These are phyloP conservation scores for Apodemia duryi DNA, from an alignment of 2,888 invertebrate species.

Conservation along the genomic window DNA sequence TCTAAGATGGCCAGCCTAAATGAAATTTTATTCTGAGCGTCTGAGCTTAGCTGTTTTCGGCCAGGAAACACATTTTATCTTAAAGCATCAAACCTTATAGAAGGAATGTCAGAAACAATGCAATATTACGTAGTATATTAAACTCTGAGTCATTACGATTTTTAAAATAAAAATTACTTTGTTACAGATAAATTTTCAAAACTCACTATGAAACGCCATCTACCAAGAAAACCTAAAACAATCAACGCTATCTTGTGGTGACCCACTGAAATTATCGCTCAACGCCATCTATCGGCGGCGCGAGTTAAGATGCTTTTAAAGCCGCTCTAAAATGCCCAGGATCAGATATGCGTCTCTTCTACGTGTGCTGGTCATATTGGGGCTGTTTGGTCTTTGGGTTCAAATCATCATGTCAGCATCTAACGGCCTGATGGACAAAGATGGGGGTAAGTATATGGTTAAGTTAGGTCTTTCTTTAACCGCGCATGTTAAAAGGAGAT, in stretches of 20 bases:
- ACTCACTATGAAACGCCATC: not conserved
- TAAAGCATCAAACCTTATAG: no score
- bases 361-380: constrained; percentile 59
- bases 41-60: no score
- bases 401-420: constrained; percentile 69
- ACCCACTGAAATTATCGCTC: constrained; percentile 6
- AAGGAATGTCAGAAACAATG: no score
- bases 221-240: not conserved
- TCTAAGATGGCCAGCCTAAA: no score
- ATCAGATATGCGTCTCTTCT: constrained; percentile 66
- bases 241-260: constrained; percentile 25
- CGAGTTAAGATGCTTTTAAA: constrained; percentile 25
- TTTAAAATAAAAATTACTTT: not conserved
- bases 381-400: constrained; percentile 65
- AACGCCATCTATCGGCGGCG: constrained; percentile 28
- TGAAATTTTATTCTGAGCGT: no score
- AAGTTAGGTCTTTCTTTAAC: no score
- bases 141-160: no score
- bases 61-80: no score
- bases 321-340: constrained; percentile 61
- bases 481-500: no score
- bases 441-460: constrained; percentile 45
- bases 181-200: not conserved
- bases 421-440: constrained; percentile 52
- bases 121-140: no score